Conservation (phyloP, 2,113 vertebrate genomes). For the Recurvirostra avosetta region DNA sequence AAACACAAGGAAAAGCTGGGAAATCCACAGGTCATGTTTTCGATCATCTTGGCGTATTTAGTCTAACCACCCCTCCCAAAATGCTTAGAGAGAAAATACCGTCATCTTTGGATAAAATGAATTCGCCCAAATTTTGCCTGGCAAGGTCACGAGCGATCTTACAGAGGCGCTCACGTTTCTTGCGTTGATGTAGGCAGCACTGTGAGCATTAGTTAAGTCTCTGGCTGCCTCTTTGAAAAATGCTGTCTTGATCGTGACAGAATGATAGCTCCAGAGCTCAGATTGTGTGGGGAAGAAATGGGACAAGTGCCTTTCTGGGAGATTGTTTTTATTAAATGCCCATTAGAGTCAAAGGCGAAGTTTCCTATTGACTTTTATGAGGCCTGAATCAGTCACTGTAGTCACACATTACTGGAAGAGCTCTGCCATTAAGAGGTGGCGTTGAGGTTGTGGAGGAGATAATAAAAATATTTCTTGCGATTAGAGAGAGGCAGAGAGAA, state of each 20-base stretch:
- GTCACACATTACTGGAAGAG: background rate
- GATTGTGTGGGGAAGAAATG: background rate
- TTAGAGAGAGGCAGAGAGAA: background rate
- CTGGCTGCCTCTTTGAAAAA: background rate
- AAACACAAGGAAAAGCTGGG: background rate
- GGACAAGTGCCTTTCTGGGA: background rate
- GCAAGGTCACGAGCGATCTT: background rate
- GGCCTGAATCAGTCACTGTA: background rate
- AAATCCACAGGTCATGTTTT: background rate
- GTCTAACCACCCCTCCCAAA: background rate
- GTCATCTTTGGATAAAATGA: rapidly evolving
- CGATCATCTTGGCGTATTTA: background rate
- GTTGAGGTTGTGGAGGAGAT: background rate
- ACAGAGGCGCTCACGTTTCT: background rate
- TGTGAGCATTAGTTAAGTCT: rapidly evolving
- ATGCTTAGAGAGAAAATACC: background rate
- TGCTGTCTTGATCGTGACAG: background rate
- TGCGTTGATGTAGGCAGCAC: no score
- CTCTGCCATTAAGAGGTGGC: background rate
- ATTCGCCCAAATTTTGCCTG: background rate
- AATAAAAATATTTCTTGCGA: background rate
- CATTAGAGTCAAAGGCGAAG: background rate
- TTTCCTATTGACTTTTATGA: background rate
- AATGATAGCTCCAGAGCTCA: background rate
- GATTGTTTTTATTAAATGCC: background rate